Evolutionary conservation across 2,888 invertebrate species (phyloP), one percentile per base, ranked within the genome.

Genomic region (Ophonus ardosiacus): DNA sequence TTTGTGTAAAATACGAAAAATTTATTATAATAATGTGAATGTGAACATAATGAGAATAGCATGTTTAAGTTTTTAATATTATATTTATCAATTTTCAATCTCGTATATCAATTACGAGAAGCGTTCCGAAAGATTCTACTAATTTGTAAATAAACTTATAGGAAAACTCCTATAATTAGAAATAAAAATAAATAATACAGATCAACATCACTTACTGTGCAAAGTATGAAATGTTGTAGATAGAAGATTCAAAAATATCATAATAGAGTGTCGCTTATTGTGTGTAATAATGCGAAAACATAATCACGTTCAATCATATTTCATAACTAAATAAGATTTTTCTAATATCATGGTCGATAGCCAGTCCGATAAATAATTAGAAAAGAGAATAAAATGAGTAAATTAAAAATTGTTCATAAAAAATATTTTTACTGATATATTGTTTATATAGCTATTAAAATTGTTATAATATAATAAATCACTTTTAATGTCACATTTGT

Each of bases 401-500:
- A 68, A 15, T 38, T 68, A 38, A 74, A 74, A 18, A 43, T 43
- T 74, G 71, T 74, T 74, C 43, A 74, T 74, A 74, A 74, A 74
- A 68, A 43, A 74, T 74, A 74, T 74, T 74, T 74, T 74, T 74
- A 63, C 71, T 74, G 71, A 74, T 15, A 68, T 68, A 68, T 74
- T 74, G 71, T 74, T 74, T 43, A 74, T 24, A 63, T 74, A 74
- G 71, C 71, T 74, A 74, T 43, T 74, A 43, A 74, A 74, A 74
- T 74, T 74, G 71, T 74, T 74, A 74, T 74, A 40, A 40, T 74
- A 13, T 74, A 74, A 74, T 74, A 43, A 74, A 74, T 10, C 43
- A 68, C 40, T 74, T 51, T 74, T 74, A 74, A 74, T 74, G 71
- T 74, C 71, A 74, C 71, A 74, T 74, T 43, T 74, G 71, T 74